These are phyloP conservation scores for Bombyx huttoni DNA, from an alignment of 2,888 invertebrate species.

Conservation along the genomic window DNA sequence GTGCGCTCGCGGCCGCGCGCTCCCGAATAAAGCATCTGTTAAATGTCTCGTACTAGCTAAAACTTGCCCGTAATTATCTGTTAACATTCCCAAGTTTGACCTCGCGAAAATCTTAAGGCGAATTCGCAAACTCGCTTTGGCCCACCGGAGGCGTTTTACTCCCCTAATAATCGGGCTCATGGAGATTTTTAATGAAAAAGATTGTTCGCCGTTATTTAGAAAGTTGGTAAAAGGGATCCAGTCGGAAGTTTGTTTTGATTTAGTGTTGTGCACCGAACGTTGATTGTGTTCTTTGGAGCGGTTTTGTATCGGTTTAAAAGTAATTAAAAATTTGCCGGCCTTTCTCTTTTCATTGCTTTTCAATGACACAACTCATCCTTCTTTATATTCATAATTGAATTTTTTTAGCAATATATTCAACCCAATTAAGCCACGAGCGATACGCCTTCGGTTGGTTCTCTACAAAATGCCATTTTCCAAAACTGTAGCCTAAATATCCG, in stretches of 20 bases:
- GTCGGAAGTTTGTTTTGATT: slow-evolving; percentile 66
- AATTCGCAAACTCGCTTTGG: slow-evolving; percentile 40
- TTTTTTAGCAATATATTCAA: neutral
- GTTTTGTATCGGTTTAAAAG: slow-evolving; percentile 54
- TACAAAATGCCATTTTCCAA: neutral
- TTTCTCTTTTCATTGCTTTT: slow-evolving; percentile 17
- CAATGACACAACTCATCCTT: slow-evolving; percentile 10
- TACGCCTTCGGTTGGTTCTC: neutral
- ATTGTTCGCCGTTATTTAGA: slow-evolving; percentile 68
- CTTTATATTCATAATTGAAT: neutral
- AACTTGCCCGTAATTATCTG: slow-evolving; percentile 71
- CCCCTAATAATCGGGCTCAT: slow-evolving; percentile 66
- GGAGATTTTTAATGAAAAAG: slow-evolving; percentile 71
- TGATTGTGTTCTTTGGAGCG: slow-evolving; percentile 56
- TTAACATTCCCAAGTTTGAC: slow-evolving; percentile 72
- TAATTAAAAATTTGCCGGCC: slow-evolving; percentile 43
- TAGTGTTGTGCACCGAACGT: slow-evolving; percentile 50
- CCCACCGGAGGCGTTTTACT: slow-evolving; percentile 65
- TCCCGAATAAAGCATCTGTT: slow-evolving; percentile 70
- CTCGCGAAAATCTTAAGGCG: slow-evolving; percentile 63
- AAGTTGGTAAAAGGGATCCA: slow-evolving; percentile 66
- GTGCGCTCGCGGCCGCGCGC: slow-evolving; percentile 64
- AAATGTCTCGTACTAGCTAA: slow-evolving; percentile 70
- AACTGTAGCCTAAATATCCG: neutral
- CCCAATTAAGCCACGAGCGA: neutral